A percentile compares a stretch with the other conserved stretches of the same genome.
Conservation (phyloP, 2,797 vertebrate species). For the Cygnus olor region DNA sequence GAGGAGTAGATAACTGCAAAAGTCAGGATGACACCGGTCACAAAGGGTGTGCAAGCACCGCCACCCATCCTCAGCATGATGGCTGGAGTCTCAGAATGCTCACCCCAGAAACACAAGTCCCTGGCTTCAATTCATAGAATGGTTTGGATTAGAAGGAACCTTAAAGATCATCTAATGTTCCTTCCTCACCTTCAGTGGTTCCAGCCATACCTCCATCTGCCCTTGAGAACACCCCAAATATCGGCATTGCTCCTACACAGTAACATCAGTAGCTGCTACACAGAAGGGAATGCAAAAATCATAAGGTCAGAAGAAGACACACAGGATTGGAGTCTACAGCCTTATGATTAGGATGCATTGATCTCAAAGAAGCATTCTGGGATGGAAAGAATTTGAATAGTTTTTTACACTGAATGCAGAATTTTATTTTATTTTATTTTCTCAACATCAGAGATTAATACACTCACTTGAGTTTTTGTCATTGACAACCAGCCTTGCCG, state of each 20-base stretch:
- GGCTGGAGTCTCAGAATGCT: neutral
- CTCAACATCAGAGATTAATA: neutral
- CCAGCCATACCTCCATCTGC: neutral
- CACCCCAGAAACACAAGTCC: neutral
- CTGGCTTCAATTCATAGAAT: neutral
- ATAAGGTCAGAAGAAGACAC: neutral
- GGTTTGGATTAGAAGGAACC: no score
- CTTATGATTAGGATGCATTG: neutral
- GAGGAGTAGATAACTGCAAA: neutral
- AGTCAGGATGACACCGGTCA: neutral
- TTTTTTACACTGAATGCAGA: neutral
- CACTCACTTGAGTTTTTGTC: neutral
- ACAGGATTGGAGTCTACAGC: no score
- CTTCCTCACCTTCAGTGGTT: neutral
- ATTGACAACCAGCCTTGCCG: neutral
- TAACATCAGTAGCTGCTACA: neutral
- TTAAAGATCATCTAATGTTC: neutral
- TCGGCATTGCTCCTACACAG: neutral
- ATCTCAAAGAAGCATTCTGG: neutral
- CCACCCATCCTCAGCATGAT: accelerated
- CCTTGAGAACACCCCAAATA: neutral
- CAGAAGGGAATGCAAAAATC: neutral
- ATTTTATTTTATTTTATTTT: neutral
- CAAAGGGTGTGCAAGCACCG: neutral
- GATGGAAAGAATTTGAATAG: neutral